Base-by-base conservation (phyloP, 2,797 vertebrate genomes). In the Gephyroberyx darwinii region DNA sequence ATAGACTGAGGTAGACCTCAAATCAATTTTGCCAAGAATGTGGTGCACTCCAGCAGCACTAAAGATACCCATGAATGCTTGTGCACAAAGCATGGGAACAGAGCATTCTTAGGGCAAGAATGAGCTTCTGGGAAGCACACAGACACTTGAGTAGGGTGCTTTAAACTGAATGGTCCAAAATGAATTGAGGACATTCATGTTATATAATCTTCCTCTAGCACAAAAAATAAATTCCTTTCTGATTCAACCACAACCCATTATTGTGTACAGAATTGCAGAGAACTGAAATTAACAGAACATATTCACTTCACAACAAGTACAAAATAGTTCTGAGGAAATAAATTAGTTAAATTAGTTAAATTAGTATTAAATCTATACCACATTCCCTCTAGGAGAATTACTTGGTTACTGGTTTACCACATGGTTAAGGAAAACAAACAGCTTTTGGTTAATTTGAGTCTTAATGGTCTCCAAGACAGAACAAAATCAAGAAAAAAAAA, bases 31-130 rank as follows among this genome's bases (percentile, higher is more conserved):
- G 81, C 70, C 54, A 85, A 64, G 74, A 85, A 79, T 80, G 74
- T 77, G 22, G 26, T 50, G 56, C 19, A 41, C 16, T 54, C 10
- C 22, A 48, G 54, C 37, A 67, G 60, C 17, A 45, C 43, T 75
- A 56, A 69, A 64, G 59, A 62, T 17, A 69, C 17, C 17, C n/a
- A 45, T 64, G 71, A 82, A 73, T 80, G 78, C 80, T 71, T 64
- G 76, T 58, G 67, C 58, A 62, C 47, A 65, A 84, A 90, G 61
- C 74, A 81, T 78, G 77, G 72, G 71, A 88, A 87, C 66, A 75
- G 54, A 70, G 22, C 1, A 53, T 37, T 67, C 26, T 59, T 19
- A 39, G 45, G 35, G 48, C 22, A 52, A 53, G 60, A 76, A 52
- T 54, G 16, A 43, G 41, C 52, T 35, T 75, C 26, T 61, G 51